Base-by-base conservation (phyloP, 2,113 vertebrate genomes). In the Dermatemys mawii region DNA sequence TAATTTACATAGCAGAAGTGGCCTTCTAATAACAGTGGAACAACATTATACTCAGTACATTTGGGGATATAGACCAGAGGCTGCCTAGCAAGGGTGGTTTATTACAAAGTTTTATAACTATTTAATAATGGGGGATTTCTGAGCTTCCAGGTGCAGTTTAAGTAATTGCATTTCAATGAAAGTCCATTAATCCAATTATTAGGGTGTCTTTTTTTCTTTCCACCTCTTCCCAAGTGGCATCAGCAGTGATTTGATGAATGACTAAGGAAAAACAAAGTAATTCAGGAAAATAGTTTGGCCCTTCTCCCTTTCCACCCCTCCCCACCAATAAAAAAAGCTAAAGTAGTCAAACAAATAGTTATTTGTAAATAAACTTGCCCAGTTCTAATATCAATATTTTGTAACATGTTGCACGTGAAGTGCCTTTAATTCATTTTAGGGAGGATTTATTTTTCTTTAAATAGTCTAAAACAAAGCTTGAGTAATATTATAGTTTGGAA, bases 401-500 rank as follows among this genome's bases (percentile, higher is more conserved):
- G 81, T 91, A 91, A 81, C 41, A 49, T 4, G 3, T 16, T 89
- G 67, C 38, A 86, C 27, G 57, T 81, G 88, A 87, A 44, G 46
- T 90, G 81, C 48, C 35, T 92, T 90, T 92, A 88, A 76, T 35
- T 92, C 50, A 79, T 88, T 93, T 88, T 93, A 79, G 91, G 91
- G 75, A 94, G 57, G 76, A 93, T 96, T 95, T 94, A 90, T 93
- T 94, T 96, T 90, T 81, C n/a, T 38, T 21, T 67, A n/a, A 73
- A 78, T 95, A 92, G 90, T 87, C 54, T 76, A 82, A 80, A 75
- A 60, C 81, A 90, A 96, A 97, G 94, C 94, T 48, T 82, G 89
- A 89, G 96, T 94, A 96, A 93, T 11, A 91, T 73, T 50, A 44
- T 86, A 78, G 83, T 88, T 94, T 81, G 60, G 78, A 87, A 89